Percentiles rank a stretch among this genome's conserved stretches.
phyloP scores from a whole-genome alignment of 2,888 invertebrate genomes.

The Acrobasis repandana region DNA sequence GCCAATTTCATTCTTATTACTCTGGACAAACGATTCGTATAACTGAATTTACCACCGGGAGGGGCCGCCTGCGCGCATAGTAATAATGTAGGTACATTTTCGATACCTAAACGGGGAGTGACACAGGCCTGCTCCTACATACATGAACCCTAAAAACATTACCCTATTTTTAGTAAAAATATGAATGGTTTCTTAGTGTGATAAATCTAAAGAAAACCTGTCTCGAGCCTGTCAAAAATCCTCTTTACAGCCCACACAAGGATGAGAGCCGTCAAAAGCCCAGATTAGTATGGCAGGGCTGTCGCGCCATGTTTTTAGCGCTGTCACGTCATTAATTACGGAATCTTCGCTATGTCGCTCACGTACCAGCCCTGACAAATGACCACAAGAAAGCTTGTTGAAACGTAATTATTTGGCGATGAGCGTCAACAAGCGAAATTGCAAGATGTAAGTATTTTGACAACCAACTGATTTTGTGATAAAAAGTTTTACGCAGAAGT shows the following conservation, averaged over 20 bases:
- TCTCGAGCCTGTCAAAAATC: constrained; percentile 6
- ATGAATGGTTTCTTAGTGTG: neutral
- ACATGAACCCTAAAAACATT: no score
- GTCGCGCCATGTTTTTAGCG: constrained; percentile 29
- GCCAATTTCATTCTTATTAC: no score
- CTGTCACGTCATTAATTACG: constrained; percentile 44
- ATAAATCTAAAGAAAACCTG: neutral
- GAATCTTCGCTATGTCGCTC: constrained; percentile 37
- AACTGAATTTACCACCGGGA: no score
- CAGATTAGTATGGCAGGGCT: constrained; percentile 32
- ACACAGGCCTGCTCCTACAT: no score
- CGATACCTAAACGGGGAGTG: no score
- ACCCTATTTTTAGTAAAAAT: no score
- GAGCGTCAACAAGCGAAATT: constrained; percentile 17
- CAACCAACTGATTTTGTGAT: neutral
- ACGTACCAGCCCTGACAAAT: constrained; percentile 46
- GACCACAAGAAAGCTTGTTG: constrained; percentile 38
- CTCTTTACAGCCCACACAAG: neutral
- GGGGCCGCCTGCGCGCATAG: no score
- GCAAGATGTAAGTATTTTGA: neutral
- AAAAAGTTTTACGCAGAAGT: neutral
- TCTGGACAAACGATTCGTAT: no score
- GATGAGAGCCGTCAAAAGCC: constrained; percentile 27
- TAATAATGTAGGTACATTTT: no score
- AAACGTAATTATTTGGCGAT: constrained; percentile 43